phyloP scores from a whole-genome alignment of 2,113 vertebrate species.

The Gila orcuttii region DNA sequence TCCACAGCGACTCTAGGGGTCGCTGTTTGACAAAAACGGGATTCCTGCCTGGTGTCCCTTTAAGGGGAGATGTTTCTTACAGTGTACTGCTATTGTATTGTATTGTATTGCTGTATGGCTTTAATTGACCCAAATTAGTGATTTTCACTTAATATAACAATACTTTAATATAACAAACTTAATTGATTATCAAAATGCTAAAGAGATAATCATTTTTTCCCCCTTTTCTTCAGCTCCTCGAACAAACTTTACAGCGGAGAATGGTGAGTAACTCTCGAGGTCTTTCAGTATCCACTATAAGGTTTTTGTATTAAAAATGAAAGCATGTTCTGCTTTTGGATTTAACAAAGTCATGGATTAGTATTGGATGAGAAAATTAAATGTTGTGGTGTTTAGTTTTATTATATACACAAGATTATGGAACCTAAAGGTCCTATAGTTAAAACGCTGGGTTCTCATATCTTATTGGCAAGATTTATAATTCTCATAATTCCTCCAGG shows the following conservation, averaged over 20 bases:
- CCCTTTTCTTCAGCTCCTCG: slow-evolving; percentile 82
- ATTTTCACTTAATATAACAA: background rate
- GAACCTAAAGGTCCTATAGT: background rate
- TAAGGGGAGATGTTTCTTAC: slow-evolving; percentile 5
- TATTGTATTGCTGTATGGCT: too few relatives aligned
- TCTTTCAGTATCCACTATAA: background rate
- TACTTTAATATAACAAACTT: too few relatives aligned
- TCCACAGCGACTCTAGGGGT: too few relatives aligned
- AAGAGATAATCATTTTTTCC: slow-evolving; percentile 36
- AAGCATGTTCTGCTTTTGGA: background rate
- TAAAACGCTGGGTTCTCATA: background rate
- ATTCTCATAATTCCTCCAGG: background rate
- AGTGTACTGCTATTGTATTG: background rate
- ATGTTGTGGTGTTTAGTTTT: background rate
- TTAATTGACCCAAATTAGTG: background rate
- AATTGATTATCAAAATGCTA: background rate
- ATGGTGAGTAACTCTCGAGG: slow-evolving; percentile 79
- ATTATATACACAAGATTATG: background rate
- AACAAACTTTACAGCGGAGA: slow-evolving; percentile 86
- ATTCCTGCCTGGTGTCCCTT: too few relatives aligned
- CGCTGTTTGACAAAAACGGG: too few relatives aligned
- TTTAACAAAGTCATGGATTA: background rate
- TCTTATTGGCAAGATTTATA: background rate
- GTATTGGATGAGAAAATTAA: background rate
- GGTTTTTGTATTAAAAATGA: background rate